These are phyloP conservation scores for Sinocyclocheilus anophthalmus DNA, from an alignment of 2,113 vertebrate genomes.

Conservation along the genomic window DNA sequence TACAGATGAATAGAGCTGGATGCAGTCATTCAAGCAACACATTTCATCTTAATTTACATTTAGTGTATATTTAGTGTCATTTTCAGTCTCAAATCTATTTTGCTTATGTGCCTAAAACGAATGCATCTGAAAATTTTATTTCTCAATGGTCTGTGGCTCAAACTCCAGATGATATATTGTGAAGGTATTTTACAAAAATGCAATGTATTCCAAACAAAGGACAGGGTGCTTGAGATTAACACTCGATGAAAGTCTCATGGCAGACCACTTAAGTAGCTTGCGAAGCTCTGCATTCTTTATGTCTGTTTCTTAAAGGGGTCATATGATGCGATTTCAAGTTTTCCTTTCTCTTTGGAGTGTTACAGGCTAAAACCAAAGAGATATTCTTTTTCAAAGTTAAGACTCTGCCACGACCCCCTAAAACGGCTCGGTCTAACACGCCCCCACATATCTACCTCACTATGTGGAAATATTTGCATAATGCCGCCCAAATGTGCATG, in stretches of 20 bases:
- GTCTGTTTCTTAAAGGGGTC: background rate
- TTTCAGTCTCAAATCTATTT: background rate
- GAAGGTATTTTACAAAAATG: background rate
- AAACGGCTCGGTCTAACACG: no score
- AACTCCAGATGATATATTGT: background rate
- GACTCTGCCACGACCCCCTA: no score
- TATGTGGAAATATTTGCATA: no score
- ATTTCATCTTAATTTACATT: background rate
- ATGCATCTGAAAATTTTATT: background rate
- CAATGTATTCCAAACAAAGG: constrained; percentile 4
- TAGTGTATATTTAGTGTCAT: no score
- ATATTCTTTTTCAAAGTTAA: no score
- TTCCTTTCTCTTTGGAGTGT: no score
- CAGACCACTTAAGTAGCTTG: background rate
- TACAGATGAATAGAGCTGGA: background rate
- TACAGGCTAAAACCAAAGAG: no score
- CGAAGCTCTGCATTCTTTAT: constrained; percentile 13
- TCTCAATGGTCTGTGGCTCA: background rate
- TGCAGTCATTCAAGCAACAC: background rate
- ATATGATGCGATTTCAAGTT: no score
- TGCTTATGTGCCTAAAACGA: no score
- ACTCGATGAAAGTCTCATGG: constrained; percentile 28
- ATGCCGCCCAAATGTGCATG: no score
- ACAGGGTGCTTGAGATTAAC: constrained; percentile 16
- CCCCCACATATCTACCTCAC: no score